Evolutionary conservation across 2,113 vertebrate species (phyloP).

Genomic region (Nothocercus julius): DNA sequence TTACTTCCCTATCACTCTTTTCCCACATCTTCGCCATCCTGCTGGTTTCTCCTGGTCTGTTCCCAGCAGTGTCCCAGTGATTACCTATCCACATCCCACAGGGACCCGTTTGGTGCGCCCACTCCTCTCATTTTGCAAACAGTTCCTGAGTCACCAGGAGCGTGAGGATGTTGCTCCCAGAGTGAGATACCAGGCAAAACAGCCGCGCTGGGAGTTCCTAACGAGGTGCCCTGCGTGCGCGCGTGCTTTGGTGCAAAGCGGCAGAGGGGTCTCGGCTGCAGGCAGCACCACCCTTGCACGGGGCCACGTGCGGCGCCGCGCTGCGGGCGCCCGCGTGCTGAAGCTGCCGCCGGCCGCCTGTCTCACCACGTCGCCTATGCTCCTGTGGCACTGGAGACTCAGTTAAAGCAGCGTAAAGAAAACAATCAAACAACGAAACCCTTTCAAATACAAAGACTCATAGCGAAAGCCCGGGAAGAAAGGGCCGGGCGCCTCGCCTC

Average conservation of each 20-base stretch:
- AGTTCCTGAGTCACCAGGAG: neutral
- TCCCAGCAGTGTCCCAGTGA: neutral
- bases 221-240: neutral
- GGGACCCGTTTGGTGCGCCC: accelerated
- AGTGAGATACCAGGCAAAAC: neutral
- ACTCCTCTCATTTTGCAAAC: neutral
- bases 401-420: too few species aligned
- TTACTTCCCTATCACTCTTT: neutral
- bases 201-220: accelerated
- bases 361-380: too few species aligned
- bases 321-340: too few species aligned
- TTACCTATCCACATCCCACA: accelerated
- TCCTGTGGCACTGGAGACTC: neutral
- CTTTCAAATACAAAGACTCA: too few species aligned
- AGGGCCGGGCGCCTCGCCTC: too few species aligned
- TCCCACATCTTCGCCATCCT: neutral
- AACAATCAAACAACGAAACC: too few species aligned
- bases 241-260: too few species aligned
- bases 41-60: neutral
- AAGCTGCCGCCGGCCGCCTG: too few species aligned
- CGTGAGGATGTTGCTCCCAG: neutral
- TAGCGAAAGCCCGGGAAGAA: too few species aligned
- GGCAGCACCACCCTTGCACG: too few species aligned
- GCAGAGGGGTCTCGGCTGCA: too few species aligned
- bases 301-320: too few species aligned